Evolutionary conservation across 2,888 invertebrate genomes (phyloP).

Genomic region (Orgyia antiqua): DNA sequence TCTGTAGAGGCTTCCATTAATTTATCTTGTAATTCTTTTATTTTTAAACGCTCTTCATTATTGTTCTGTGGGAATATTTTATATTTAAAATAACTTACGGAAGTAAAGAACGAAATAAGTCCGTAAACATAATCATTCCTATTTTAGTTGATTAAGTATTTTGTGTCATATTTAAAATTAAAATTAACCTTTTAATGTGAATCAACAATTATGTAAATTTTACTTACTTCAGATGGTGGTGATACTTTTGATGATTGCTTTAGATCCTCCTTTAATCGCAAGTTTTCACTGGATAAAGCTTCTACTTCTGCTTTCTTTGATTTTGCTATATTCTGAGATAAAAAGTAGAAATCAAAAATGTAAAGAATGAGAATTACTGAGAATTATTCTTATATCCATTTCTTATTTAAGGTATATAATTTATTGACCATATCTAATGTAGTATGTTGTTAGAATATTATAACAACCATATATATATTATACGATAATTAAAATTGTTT

Average conservation of each 20-base stretch:
- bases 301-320: slow-evolving; percentile 85
- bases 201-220: background rate
- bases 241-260: slow-evolving; percentile 30
- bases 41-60: slow-evolving; percentile 80
- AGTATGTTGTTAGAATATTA: too few relatives aligned
- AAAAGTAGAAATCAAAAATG: background rate
- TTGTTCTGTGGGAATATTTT: slow-evolving; percentile 30
- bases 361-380: background rate
- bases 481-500: too few relatives aligned
- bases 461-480: too few relatives aligned
- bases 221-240: slow-evolving; percentile 32
- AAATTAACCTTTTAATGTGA: too few relatives aligned
- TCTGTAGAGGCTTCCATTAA: slow-evolving; percentile 85
- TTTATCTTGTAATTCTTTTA: slow-evolving; percentile 85
- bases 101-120: too few relatives aligned
- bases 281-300: slow-evolving; percentile 78
- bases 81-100: background rate
- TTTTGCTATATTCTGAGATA: slow-evolving; percentile 79
- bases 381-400: too few relatives aligned
- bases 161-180: too few relatives aligned
- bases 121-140: too few relatives aligned
- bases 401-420: too few relatives aligned
- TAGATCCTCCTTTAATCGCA: slow-evolving; percentile 62
- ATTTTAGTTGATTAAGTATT: too few relatives aligned
- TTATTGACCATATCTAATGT: too few relatives aligned